These are phyloP conservation scores for Diachrysia chrysitis DNA, from an alignment of 2,888 invertebrate species.

Conservation along the genomic window DNA sequence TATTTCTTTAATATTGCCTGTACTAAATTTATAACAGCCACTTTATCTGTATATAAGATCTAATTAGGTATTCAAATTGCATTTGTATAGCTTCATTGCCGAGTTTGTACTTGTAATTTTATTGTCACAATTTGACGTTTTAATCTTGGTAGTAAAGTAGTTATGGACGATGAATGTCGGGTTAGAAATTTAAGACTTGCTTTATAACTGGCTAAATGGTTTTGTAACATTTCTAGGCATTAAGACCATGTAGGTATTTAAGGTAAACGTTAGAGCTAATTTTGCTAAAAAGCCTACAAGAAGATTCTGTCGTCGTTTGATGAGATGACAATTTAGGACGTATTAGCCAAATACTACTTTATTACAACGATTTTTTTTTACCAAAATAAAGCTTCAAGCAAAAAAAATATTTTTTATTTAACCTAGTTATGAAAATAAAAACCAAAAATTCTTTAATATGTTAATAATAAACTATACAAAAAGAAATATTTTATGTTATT, in stretches of 20 bases:
- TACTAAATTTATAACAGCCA: constrained; percentile 44
- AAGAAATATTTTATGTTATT: too few relatives aligned
- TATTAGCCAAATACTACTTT: too few relatives aligned
- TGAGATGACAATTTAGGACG: too few relatives aligned
- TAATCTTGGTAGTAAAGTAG: constrained; percentile 4
- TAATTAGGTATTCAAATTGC: constrained; percentile 49
- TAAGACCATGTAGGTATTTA: neutral
- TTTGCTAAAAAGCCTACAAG: neutral
- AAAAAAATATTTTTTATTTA: too few relatives aligned
- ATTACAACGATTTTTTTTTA: too few relatives aligned
- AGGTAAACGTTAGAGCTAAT: neutral
- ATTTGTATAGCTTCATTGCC: constrained; percentile 27
- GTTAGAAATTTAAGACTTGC: constrained; percentile 7
- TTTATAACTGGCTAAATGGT: constrained; percentile 35
- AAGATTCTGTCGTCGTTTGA: too few relatives aligned
- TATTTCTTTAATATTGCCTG: constrained; percentile 53
- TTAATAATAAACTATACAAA: too few relatives aligned
- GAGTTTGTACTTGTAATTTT: constrained; percentile 33
- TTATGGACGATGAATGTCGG: constrained; percentile 1
- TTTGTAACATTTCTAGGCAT: constrained; percentile 6
- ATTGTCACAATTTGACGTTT: constrained; percentile 28
- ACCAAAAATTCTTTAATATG: too few relatives aligned
- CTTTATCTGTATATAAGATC: constrained; percentile 49
- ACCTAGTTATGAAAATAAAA: too few relatives aligned
- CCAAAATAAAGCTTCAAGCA: too few relatives aligned